Base-by-base conservation (phyloP, 2,888 invertebrate species). In the Tetropium fuscum region DNA sequence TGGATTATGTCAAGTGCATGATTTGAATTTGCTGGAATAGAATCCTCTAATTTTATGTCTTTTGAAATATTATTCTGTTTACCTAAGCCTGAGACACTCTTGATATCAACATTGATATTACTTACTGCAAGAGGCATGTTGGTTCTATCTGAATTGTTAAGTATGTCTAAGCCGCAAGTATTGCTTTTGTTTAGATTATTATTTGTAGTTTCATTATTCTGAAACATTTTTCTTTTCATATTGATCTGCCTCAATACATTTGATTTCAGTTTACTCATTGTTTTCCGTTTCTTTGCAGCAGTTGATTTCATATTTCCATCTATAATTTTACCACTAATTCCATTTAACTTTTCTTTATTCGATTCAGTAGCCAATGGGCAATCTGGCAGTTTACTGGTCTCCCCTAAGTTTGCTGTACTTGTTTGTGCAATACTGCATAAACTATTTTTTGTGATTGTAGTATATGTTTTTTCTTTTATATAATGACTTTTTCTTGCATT, bases 241-340 rank as follows among this genome's bases (percentile, higher is more conserved):
- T 47, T 61, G 49, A 64, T 53, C 44, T 64, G 64, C 10, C 32
- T 54, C 47, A 58, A 19, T 7, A 60, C 11, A 11, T 55, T 59
- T 1, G 55, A 57, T 34, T 64, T 51, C 22, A 64, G 34, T 34
- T 53, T 64, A 1, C 47, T 55, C 11, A 57, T 48, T 48, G 27
- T 57, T 8, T 44, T 60, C 10, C n/a, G 36, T 15, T 32, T 44
- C 30, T 27, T 49, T 27, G 5, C 8, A 13, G 4, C 10, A 1
- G n/a, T 5, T 5, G n/a, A 5, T 16, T 19, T 27, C 20, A 16
- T 18, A n/a, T 30, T 30, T 16, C 0, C 15, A 13, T 22, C 20
- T n/a, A 10, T 41, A 10, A 5, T 19, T 5, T 19, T 41, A 40
- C 5, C 6, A 20, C 10, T 11, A 4, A 25, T 2, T 20, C 15